Conservation (phyloP, 1,140 invertebrate genomes). For the Musca vetustissima region DNA sequence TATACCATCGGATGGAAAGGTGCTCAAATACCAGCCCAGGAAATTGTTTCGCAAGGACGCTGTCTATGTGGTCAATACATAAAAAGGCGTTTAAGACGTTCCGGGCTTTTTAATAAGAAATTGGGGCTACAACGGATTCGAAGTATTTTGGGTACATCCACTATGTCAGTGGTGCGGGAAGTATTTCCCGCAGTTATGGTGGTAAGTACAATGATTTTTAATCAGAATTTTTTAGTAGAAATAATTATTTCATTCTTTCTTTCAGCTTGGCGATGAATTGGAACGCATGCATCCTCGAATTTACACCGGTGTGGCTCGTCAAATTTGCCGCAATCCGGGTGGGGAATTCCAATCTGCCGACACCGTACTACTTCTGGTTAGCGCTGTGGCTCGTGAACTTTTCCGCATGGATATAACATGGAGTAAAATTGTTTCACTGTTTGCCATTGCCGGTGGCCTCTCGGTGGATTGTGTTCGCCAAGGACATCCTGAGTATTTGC, state of each 20-base stretch:
- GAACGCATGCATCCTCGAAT: slow-evolving; percentile 69
- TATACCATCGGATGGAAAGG: slow-evolving; percentile 71
- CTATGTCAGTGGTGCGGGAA: slow-evolving; percentile 59
- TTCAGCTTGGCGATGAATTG: slow-evolving; percentile 63
- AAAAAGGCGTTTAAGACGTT: slow-evolving; percentile 64
- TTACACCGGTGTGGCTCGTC: slow-evolving; percentile 63
- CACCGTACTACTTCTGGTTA: slow-evolving; percentile 59
- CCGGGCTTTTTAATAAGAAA: slow-evolving; percentile 68
- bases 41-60: slow-evolving; percentile 64
- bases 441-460: slow-evolving; percentile 68
- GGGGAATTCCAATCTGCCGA: slow-evolving; percentile 59
- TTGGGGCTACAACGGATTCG: slow-evolving; percentile 68
- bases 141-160: slow-evolving; percentile 61
- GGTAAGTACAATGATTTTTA: slow-evolving; percentile 37
- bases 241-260: background rate
- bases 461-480: slow-evolving; percentile 70
- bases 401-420: slow-evolving; percentile 65
- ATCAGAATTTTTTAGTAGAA: slow-evolving; percentile 16
- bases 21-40: slow-evolving; percentile 59
- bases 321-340: slow-evolving; percentile 55
- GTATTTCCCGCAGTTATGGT: slow-evolving; percentile 62
- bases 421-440: slow-evolving; percentile 69
- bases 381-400: slow-evolving; percentile 63
- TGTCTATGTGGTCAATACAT: slow-evolving; percentile 69
- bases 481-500: slow-evolving; percentile 66